Conservation (phyloP, 2,797 vertebrate genomes). For the Pipistrellus pipistrellus region DNA sequence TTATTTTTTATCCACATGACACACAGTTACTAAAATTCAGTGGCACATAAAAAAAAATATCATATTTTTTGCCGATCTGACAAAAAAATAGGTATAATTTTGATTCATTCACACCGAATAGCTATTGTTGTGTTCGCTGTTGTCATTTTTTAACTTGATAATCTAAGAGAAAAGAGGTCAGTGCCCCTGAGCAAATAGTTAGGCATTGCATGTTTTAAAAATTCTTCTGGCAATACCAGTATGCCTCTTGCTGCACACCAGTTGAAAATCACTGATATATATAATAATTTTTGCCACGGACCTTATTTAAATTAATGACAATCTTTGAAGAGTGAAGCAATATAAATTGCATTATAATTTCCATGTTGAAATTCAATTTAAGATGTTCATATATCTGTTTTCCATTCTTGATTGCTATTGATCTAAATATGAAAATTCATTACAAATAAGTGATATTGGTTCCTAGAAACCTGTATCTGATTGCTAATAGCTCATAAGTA, state of each 20-base stretch:
- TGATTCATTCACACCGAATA: background rate
- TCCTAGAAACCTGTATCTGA: conserved; percentile 12
- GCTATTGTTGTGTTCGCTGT: background rate
- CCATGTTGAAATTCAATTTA: conserved; percentile 64
- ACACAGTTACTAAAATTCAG: background rate
- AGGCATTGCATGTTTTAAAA: background rate
- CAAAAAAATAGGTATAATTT: background rate
- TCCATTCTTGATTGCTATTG: background rate
- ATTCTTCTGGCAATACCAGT: background rate
- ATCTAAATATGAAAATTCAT: conserved; percentile 42
- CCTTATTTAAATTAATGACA: conserved; percentile 34
- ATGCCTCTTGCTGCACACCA: background rate
- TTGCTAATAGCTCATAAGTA: conserved; percentile 21
- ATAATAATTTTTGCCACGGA: conserved; percentile 38
- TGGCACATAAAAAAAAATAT: background rate
- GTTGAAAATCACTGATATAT: background rate
- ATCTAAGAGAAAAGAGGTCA: background rate
- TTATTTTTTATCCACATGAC: background rate
- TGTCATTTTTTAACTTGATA: background rate
- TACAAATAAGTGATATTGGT: background rate
- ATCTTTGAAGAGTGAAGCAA: conserved; percentile 49
- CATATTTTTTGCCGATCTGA: background rate
- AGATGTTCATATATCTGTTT: conserved; percentile 41
- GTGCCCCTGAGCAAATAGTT: background rate
- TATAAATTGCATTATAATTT: conserved; percentile 51